Percentiles rank a stretch among this genome's conserved stretches.
Conservation (phyloP, 2,888 invertebrate genomes). For the Eurois occulta region DNA sequence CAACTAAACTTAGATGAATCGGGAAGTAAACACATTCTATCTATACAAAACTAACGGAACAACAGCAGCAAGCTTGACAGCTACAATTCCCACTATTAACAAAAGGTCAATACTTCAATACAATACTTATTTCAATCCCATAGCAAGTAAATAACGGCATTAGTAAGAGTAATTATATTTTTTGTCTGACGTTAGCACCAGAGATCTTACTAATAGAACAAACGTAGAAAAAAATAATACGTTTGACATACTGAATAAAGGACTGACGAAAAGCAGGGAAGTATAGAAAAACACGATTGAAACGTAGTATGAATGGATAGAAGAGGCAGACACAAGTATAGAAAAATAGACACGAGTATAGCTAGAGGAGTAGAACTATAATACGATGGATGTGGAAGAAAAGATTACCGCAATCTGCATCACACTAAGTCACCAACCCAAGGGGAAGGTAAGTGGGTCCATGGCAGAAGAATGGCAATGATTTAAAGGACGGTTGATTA, state of each 20-base stretch:
- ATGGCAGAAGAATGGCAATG: background rate
- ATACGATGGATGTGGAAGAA: background rate
- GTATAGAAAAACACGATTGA: background rate
- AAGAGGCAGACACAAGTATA: background rate
- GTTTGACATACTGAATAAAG: too few relatives aligned
- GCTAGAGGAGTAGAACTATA: background rate
- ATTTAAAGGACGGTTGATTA: background rate
- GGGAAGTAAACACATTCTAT: conserved; percentile 20
- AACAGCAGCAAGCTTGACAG: conserved; percentile 20
- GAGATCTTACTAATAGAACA: background rate
- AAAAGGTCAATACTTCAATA: conserved; percentile 28
- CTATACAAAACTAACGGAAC: conserved; percentile 26
- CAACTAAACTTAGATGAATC: conserved; percentile 31
- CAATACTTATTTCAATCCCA: background rate
- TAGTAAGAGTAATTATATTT: conserved; percentile 10
- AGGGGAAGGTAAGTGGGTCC: background rate
- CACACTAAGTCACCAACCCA: background rate
- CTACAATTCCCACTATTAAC: conserved; percentile 17
- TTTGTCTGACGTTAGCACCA: background rate
- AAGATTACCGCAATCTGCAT: background rate
- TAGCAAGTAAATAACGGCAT: conserved; percentile 10
- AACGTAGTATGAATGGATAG: background rate
- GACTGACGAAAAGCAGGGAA: background rate
- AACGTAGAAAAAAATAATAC: background rate
- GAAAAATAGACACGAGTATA: background rate